Percentiles rank a stretch among this genome's conserved stretches.
Evolutionary conservation across 2,888 invertebrate genomes (phyloP).

Genomic region (Drosophila leonis): DNA sequence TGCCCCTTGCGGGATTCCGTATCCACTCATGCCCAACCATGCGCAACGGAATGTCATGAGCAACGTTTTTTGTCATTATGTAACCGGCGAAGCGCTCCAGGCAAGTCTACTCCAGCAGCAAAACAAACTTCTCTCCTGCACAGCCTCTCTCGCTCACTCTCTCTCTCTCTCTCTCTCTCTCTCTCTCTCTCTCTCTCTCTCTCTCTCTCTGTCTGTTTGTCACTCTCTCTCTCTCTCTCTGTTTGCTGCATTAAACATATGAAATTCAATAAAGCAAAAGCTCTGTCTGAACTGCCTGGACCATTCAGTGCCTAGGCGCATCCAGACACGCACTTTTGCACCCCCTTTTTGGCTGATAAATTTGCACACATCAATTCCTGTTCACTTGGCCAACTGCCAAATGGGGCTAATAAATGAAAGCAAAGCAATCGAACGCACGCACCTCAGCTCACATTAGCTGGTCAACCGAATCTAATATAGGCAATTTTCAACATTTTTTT

Average conservation of each 20-base stretch:
- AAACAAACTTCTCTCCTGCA: conserved; percentile 15
- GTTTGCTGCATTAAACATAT: conserved; percentile 32
- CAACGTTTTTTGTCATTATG: conserved; percentile 39
- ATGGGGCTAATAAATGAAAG: conserved; percentile 47
- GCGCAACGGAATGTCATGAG: conserved; percentile 34
- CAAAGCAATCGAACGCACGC: conserved; percentile 20
- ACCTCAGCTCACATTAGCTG: conserved; percentile 38
- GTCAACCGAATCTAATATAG: conserved; percentile 46
- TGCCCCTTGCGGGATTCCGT: background rate
- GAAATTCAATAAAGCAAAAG: conserved; percentile 60
- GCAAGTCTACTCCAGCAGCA: conserved; percentile 16
- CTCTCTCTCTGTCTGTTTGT: conserved; percentile 1
- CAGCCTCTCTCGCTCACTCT: conserved; percentile 6
- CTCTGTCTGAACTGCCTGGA: conserved; percentile 41
- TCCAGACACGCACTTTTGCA: background rate
- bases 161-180: background rate
- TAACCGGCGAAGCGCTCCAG: conserved; percentile 30
- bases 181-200: conserved; percentile 2
- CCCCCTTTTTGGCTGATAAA: conserved; percentile 10
- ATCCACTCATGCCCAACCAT: background rate
- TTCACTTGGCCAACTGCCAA: conserved; percentile 23
- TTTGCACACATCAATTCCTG: conserved; percentile 43
- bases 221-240: conserved; percentile 9
- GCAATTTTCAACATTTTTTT: conserved; percentile 40
- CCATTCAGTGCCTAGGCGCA: background rate